Base-by-base conservation (phyloP, 1,140 invertebrate genomes). In the Halotydeus destructor region DNA sequence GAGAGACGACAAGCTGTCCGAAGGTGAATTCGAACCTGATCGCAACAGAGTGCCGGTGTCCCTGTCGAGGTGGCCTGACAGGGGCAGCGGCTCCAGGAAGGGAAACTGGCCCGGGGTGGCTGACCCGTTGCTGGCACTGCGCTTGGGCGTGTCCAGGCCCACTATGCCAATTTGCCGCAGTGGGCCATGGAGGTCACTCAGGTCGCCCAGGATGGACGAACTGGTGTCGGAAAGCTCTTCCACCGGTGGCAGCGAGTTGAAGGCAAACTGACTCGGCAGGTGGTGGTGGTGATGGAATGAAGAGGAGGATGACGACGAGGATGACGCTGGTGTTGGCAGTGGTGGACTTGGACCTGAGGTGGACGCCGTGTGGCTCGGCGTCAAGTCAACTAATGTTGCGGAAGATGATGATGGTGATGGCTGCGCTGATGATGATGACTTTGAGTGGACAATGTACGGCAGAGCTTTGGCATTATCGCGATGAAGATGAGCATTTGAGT, bases 151-250 rank as follows among this genome's bases (percentile, higher is more conserved):
- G 41, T 40, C 4, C 21, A 35, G 30, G 44, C 49, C 14, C 45
- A 47, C 28, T 46, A 40, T 2, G 41, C 39, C n/a, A 32, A 26
- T 3, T 42, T 27, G 25, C 40, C 43, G 14, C 28, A 38, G 19
- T 42, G 24, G 26, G 36, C 40, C 9, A 44, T 40, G 3, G 44
- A 49, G 19, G 44, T 46, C 3, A 49, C 47, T 5, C 44, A 22
- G 4, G 41, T 49, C 1, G 6, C 49, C 47, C 27, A 44, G 40
- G 42, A 46, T 43, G 31, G 26, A 47, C 40, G 49, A 47, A 14
- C 49, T 49, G 1, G 44, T 43, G 16, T 12, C 26, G 16, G 2
- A 9, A 16, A 5, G 22, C 14, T 22, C 3, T n/a, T 16, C 26
- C 14, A 12, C 19, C 26, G 38, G 24, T 23, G 8, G 5, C 6